phyloP scores from a whole-genome alignment of 2,888 invertebrate species.

The Disparrhopalites patrizii region DNA sequence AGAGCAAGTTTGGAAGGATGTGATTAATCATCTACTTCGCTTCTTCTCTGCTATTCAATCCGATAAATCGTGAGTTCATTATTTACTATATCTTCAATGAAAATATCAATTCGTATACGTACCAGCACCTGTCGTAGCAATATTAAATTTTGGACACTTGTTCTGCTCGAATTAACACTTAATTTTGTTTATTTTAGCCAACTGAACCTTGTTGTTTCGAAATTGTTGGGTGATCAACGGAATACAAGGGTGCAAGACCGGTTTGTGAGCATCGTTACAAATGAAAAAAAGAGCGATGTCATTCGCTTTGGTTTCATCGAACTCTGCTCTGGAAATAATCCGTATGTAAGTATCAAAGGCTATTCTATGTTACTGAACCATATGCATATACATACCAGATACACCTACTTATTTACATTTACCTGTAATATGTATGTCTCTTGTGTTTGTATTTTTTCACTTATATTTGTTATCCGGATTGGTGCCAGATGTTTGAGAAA shows the following conservation, averaged over 20 bases:
- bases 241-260: conserved; percentile 11
- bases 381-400: no score
- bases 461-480: background rate
- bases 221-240: background rate
- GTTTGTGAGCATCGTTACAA: conserved; percentile 13
- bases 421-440: background rate
- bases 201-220: conserved; percentile 2
- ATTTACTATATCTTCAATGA: no score
- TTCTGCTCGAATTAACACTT: background rate
- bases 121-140: no score
- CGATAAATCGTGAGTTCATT: conserved; percentile 36
- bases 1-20: conserved; percentile 30
- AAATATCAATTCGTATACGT: no score
- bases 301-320: conserved; percentile 12
- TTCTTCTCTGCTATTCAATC: conserved; percentile 40
- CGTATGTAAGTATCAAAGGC: background rate
- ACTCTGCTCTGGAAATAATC: background rate
- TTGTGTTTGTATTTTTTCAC: background rate
- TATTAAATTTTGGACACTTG: conserved; percentile 21
- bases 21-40: conserved; percentile 29
- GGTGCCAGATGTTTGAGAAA: conserved; percentile 33
- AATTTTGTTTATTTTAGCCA: conserved; percentile 10
- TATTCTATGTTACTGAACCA: background rate
- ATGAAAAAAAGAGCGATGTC: conserved; percentile 3
- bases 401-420: no score